Conservation (phyloP, 2,113 vertebrate genomes). For the Notothenia coriiceps region DNA sequence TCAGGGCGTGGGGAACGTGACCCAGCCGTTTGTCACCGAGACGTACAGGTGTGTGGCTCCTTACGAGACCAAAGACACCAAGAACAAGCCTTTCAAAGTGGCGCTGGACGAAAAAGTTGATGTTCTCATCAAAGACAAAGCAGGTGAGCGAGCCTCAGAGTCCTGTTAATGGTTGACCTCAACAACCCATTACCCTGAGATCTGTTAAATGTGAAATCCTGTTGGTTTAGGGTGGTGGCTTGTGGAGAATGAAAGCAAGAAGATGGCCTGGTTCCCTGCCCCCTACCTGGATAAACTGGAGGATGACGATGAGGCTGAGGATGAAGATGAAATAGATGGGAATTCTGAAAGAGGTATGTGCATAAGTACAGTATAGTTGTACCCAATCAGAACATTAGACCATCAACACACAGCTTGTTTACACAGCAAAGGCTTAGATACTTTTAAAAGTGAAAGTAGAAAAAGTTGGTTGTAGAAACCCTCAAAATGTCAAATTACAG, state of each 20-base stretch:
- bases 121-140: constrained; percentile 91
- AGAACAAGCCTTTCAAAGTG: constrained; percentile 86
- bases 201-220: not conserved
- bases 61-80: constrained; percentile 90
- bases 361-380: not conserved
- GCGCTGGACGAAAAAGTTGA: constrained; percentile 83
- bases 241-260: constrained; percentile 89
- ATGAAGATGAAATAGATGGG: constrained; percentile 46
- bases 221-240: constrained; percentile 93
- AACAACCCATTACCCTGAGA: not conserved
- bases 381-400: not conserved
- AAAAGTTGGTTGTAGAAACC: too few species aligned
- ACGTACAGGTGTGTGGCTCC: constrained; percentile 87
- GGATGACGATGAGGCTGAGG: constrained; percentile 23
- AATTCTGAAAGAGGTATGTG: constrained; percentile 63
- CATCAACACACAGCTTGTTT: not conserved
- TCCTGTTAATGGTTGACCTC: not conserved
- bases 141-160: constrained; percentile 79
- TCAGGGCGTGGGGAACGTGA: constrained; percentile 57
- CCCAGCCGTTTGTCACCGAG: constrained; percentile 83
- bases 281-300: constrained; percentile 87
- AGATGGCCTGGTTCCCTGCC: constrained; percentile 94
- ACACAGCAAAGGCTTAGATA: too few species aligned
- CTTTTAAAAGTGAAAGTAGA: too few species aligned
- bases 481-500: too few species aligned